phyloP scores from a whole-genome alignment of 2,113 vertebrate species.

The Nipponia nippon region DNA sequence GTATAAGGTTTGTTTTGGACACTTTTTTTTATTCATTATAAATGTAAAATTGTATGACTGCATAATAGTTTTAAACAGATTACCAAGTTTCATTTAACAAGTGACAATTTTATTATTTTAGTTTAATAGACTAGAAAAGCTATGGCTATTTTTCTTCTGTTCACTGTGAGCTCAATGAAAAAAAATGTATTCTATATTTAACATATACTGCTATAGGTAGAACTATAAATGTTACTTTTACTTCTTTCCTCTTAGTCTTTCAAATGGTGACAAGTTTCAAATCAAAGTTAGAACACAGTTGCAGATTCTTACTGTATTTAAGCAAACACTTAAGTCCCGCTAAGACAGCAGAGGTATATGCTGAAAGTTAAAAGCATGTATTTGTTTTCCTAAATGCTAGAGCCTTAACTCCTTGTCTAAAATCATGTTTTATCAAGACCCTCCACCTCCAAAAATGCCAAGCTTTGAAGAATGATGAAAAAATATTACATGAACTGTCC shows the following conservation, averaged over 20 bases:
- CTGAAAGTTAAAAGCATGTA: not conserved
- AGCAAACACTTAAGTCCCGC: not conserved
- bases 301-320: not conserved
- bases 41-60: not conserved
- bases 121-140: not conserved
- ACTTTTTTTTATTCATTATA: not conserved
- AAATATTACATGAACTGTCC: not conserved
- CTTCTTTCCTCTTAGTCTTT: not conserved
- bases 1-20: not conserved
- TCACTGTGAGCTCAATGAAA: not conserved
- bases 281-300: not conserved
- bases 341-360: not conserved
- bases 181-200: not conserved
- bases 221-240: not conserved
- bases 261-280: not conserved
- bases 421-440: not conserved
- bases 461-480: not conserved
- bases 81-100: not conserved
- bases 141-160: not conserved
- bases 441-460: not conserved
- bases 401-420: not conserved
- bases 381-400: not conserved
- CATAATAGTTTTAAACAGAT: not conserved
- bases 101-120: not conserved
- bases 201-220: not conserved